phyloP scores from a whole-genome alignment of 2,797 vertebrate species.

The Acropternis orthonyx region DNA sequence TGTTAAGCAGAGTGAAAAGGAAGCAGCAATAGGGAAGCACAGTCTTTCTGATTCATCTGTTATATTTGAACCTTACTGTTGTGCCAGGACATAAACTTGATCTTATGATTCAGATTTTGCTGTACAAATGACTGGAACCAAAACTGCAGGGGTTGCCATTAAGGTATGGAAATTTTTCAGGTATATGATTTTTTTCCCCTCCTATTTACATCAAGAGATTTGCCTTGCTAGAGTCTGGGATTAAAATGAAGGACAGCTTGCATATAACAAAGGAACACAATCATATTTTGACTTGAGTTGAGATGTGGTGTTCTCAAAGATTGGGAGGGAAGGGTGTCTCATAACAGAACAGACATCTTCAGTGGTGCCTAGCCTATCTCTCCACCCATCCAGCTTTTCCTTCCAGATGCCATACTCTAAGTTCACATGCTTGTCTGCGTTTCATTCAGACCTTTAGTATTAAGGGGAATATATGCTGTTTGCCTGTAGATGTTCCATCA shows the following conservation, averaged over 20 bases:
- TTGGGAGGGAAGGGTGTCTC: background rate
- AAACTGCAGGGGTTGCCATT: background rate
- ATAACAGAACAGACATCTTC: background rate
- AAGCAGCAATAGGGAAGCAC: background rate
- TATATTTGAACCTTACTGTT: background rate
- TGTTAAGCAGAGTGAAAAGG: background rate
- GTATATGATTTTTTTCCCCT: background rate
- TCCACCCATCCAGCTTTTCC: background rate
- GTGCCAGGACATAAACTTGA: background rate
- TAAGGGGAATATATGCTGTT: background rate
- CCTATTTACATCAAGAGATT: background rate
- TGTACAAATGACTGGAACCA: background rate
- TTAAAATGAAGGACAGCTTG: background rate
- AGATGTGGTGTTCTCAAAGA: background rate
- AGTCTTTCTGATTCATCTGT: background rate
- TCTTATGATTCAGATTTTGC: background rate
- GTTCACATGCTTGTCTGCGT: background rate
- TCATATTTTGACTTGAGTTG: background rate
- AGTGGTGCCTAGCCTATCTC: background rate
- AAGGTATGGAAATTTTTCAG: background rate
- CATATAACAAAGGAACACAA: background rate
- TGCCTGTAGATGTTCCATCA: background rate
- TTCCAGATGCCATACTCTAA: background rate
- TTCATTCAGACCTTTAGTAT: background rate
- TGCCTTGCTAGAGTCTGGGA: background rate